phyloP scores from a whole-genome alignment of 2,113 vertebrate genomes.

The Myiozetetes cayanensis region DNA sequence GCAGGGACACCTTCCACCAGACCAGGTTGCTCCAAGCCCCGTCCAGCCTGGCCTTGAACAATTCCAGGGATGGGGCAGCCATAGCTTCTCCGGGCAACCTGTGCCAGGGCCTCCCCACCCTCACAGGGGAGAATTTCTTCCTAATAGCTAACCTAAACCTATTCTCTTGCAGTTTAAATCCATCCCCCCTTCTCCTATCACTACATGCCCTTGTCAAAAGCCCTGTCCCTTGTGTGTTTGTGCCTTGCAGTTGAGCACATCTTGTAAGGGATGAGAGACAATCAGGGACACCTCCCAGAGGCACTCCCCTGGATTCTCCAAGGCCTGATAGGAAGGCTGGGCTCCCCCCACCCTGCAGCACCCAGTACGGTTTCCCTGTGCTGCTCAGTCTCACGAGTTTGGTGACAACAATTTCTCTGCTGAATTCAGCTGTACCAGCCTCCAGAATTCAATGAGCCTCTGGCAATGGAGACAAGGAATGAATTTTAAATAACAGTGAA shows the following conservation, averaged over 20 bases:
- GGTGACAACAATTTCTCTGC: neutral
- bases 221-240: neutral
- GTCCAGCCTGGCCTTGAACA: rapidly evolving
- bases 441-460: neutral
- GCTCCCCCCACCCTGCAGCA: neutral
- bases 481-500: neutral
- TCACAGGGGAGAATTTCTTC: neutral
- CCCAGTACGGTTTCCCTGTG: neutral
- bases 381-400: neutral
- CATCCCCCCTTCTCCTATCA: neutral
- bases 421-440: neutral
- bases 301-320: neutral
- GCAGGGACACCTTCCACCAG: neutral
- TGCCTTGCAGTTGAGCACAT: neutral
- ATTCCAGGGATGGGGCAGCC: neutral
- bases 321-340: neutral
- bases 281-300: rapidly evolving
- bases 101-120: neutral
- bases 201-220: neutral
- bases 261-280: neutral
- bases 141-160: neutral
- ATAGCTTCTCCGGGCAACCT: neutral
- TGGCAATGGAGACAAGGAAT: neutral
- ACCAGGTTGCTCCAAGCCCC: neutral
- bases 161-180: neutral